Conservation (phyloP, 1,140 invertebrate species). For the Muscidifurax raptorellus region DNA sequence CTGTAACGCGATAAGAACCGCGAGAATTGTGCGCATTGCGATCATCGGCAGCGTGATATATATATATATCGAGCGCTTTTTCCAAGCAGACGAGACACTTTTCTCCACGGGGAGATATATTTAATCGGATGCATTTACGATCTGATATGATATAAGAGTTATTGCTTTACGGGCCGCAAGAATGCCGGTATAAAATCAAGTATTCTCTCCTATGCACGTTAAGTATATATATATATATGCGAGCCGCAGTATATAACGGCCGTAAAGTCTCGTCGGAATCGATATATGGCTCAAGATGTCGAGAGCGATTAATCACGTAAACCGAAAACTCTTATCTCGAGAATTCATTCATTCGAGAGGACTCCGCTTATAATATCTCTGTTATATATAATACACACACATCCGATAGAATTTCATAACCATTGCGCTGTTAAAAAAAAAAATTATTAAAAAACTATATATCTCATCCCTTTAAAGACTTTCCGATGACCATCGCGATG, state of each 20-base stretch:
- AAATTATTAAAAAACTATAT: too few species aligned
- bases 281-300: not conserved
- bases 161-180: not conserved
- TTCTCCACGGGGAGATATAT: not conserved
- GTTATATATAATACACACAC: too few species aligned
- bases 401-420: too few species aligned
- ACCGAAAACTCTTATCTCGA: not conserved
- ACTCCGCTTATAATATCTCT: not conserved
- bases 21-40: too few species aligned
- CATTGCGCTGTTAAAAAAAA: too few species aligned
- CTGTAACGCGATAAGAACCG: too few species aligned
- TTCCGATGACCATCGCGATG: not conserved
- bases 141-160: not conserved
- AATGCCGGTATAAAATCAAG: not conserved
- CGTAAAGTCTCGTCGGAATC: not conserved
- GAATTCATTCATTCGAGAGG: not conserved
- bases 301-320: not conserved
- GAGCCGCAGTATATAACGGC: too few species aligned
- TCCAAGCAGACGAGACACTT: not conserved
- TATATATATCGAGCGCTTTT: not conserved
- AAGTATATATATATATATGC: too few species aligned
- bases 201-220: too few species aligned
- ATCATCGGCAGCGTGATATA: too few species aligned
- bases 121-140: not conserved
- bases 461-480: not conserved